Conservation (phyloP, 1,140 invertebrate species). For the Limonius californicus region DNA sequence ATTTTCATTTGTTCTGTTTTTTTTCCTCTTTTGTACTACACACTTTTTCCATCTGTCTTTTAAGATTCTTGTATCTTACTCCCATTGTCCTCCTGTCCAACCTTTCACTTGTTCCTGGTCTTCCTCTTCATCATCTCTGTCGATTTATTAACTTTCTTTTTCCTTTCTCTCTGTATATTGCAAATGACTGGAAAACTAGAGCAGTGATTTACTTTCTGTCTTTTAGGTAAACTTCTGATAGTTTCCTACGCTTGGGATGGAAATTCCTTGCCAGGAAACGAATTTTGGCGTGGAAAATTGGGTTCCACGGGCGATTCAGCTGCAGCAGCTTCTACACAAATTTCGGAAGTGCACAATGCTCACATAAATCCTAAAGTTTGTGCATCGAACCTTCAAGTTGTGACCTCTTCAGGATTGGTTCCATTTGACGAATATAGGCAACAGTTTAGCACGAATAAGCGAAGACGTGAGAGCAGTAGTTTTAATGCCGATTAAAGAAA, state of each 20-base stretch:
- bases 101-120: no score
- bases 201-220: background rate
- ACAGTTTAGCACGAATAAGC: constrained; percentile 3
- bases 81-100: no score
- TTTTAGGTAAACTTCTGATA: constrained; percentile 54
- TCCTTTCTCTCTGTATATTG: background rate
- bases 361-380: constrained; percentile 49
- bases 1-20: no score
- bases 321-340: constrained; percentile 56
- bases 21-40: no score
- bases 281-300: constrained; percentile 52
- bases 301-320: constrained; percentile 58
- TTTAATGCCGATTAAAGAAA: background rate
- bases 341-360: constrained; percentile 57
- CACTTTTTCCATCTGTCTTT: no score
- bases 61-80: no score
- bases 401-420: constrained; percentile 23
- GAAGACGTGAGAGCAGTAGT: background rate
- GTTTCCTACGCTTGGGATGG: constrained; percentile 66
- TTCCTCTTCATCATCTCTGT: no score
- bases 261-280: constrained; percentile 62
- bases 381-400: constrained; percentile 30
- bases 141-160: no score
- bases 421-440: constrained; percentile 22
- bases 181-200: background rate